These are phyloP conservation scores for Urocitellus parryii DNA, from an alignment of 2,113 vertebrate species.

Conservation along the genomic window DNA sequence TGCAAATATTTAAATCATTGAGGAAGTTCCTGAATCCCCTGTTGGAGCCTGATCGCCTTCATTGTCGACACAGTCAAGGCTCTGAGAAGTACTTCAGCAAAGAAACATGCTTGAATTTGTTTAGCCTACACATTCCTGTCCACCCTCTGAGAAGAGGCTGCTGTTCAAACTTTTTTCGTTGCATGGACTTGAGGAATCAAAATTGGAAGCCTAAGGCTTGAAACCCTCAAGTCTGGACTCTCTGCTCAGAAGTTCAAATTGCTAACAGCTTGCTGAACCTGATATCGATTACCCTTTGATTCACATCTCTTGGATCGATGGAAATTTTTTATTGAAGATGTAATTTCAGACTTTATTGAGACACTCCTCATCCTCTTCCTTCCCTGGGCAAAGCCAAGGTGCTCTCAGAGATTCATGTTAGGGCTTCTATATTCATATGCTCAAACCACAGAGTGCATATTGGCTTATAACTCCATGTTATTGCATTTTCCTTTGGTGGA, in stretches of 20 bases:
- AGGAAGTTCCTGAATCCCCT: background rate
- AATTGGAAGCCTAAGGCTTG: background rate
- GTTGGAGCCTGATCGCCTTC: background rate
- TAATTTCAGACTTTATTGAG: slow-evolving; percentile 50
- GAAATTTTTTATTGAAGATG: slow-evolving; percentile 32
- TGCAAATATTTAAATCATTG: background rate
- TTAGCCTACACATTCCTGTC: background rate
- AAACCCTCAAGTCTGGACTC: background rate
- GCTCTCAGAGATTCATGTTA: slow-evolving; percentile 42
- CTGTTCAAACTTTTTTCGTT: slow-evolving; percentile 10
- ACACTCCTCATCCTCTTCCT: background rate
- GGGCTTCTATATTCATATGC: background rate
- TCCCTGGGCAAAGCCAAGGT: background rate
- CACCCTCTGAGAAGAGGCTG: background rate
- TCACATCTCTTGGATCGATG: background rate
- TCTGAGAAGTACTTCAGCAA: background rate
- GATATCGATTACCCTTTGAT: slow-evolving; percentile 59
- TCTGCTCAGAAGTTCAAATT: slow-evolving; percentile 55
- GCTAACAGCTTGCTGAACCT: slow-evolving; percentile 38
- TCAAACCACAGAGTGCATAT: background rate
- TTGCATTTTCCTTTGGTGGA: slow-evolving; percentile 56
- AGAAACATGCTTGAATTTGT: background rate
- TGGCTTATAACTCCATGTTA: slow-evolving; percentile 16
- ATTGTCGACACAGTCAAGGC: background rate
- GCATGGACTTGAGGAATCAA: background rate